phyloP scores from a whole-genome alignment of 2,797 vertebrate species.

The Pitangus sulphuratus region DNA sequence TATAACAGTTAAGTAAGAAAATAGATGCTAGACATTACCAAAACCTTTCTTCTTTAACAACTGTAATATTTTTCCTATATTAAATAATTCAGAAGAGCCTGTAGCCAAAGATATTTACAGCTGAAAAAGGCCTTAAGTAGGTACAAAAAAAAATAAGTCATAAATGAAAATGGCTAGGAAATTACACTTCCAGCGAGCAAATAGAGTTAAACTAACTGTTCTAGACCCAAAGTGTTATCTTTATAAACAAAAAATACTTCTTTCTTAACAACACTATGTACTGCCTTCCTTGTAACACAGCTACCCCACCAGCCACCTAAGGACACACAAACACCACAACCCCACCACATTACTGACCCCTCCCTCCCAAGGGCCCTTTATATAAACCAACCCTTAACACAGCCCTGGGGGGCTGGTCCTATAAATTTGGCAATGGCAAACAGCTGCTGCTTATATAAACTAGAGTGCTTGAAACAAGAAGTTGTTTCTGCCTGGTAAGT shows the following conservation, averaged over 20 bases:
- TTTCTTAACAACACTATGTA: accelerated
- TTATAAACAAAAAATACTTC: accelerated
- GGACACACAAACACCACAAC: accelerated
- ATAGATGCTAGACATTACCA: accelerated
- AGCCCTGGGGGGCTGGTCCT: background rate
- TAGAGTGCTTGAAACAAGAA: background rate
- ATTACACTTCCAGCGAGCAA: accelerated
- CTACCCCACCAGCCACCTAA: accelerated
- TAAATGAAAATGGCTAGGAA: accelerated
- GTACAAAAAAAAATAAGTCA: accelerated
- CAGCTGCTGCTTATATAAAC: background rate
- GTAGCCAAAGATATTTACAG: accelerated
- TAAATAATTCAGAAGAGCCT: background rate
- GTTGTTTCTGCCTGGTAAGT: background rate
- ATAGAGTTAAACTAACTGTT: accelerated
- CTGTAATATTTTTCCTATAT: accelerated
- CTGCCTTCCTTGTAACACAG: accelerated
- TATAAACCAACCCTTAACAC: conserved; percentile 3
- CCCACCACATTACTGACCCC: background rate
- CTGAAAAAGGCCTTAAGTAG: accelerated
- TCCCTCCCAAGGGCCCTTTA: background rate
- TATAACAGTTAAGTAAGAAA: accelerated
- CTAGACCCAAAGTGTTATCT: accelerated
- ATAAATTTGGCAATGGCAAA: conserved; percentile 35
- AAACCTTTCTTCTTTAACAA: background rate